A percentile compares a stretch with the other conserved stretches of the same genome.
Conservation (phyloP, 1,140 invertebrate genomes). For the Magallana ariakensis region DNA sequence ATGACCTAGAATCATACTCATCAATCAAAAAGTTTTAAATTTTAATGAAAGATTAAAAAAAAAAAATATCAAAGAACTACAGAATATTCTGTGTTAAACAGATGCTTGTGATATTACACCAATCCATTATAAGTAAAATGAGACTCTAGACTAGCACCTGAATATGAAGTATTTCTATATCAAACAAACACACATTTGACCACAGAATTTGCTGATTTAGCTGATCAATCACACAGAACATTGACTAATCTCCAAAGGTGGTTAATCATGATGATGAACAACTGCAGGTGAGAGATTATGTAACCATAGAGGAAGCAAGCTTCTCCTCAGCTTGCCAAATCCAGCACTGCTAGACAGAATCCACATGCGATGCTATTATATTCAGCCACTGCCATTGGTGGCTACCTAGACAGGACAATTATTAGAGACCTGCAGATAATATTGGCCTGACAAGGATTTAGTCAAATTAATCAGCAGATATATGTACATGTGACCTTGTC, state of each 20-base stretch:
- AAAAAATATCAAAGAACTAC: neutral
- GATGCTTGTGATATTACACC: neutral
- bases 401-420: neutral
- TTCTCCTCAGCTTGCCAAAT: neutral
- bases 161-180: neutral
- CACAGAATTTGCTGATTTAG: constrained; percentile 14
- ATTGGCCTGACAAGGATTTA: no score
- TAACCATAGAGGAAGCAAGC: neutral
- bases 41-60: constrained; percentile 14
- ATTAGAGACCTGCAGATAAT: neutral
- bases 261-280: constrained; percentile 18
- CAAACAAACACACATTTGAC: neutral
- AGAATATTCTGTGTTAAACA: neutral
- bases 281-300: constrained; percentile 14
- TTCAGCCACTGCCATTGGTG: neutral
- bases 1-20: constrained; percentile 9
- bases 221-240: constrained; percentile 15
- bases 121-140: neutral
- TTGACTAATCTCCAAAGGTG: constrained; percentile 36
- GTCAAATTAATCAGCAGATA: no score
- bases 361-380: neutral
- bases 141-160: neutral
- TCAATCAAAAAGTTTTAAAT: neutral
- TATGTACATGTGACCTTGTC: no score
- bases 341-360: neutral